phyloP scores from a whole-genome alignment of 2,888 invertebrate genomes.

The Odontomyia ornata region DNA sequence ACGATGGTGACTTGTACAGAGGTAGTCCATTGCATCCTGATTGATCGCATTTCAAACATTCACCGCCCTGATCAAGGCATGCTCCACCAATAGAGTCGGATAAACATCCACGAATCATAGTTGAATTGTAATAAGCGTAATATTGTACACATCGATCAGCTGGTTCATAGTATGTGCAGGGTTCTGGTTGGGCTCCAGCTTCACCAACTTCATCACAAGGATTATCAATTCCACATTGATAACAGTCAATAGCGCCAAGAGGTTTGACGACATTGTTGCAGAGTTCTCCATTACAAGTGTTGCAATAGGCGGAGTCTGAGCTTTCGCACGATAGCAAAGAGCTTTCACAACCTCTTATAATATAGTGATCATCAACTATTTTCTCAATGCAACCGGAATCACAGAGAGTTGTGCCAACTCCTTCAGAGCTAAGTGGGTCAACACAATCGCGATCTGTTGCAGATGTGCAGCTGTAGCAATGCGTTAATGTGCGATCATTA shows the following conservation, averaged over 20 bases:
- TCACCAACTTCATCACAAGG: constrained; percentile 49
- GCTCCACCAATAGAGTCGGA: constrained; percentile 53
- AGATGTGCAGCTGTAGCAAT: constrained; percentile 57
- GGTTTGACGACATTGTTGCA: constrained; percentile 56
- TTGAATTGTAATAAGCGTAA: constrained; percentile 47
- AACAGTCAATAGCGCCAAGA: constrained; percentile 51
- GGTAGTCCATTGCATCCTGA: constrained; percentile 52
- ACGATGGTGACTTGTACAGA: constrained; percentile 41
- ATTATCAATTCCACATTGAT: constrained; percentile 51
- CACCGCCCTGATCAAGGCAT: constrained; percentile 52
- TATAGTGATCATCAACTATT: constrained; percentile 46
- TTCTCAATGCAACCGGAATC: constrained; percentile 45
- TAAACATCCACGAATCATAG: constrained; percentile 55
- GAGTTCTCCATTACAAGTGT: constrained; percentile 45
- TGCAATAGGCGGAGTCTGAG: constrained; percentile 49
- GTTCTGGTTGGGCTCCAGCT: constrained; percentile 10
- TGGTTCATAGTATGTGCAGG: constrained; percentile 52
- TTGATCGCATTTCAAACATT: constrained; percentile 51
- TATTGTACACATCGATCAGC: constrained; percentile 54
- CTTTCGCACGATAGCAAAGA: constrained; percentile 23
- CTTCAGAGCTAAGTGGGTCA: constrained; percentile 55
- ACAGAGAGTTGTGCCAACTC: constrained; percentile 51
- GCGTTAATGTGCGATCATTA: constrained; percentile 50
- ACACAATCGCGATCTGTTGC: constrained; percentile 55
- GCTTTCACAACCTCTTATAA: constrained; percentile 56